Evolutionary conservation across 2,797 vertebrate species (phyloP).

Genomic region (Mormyrops attenuatus): DNA sequence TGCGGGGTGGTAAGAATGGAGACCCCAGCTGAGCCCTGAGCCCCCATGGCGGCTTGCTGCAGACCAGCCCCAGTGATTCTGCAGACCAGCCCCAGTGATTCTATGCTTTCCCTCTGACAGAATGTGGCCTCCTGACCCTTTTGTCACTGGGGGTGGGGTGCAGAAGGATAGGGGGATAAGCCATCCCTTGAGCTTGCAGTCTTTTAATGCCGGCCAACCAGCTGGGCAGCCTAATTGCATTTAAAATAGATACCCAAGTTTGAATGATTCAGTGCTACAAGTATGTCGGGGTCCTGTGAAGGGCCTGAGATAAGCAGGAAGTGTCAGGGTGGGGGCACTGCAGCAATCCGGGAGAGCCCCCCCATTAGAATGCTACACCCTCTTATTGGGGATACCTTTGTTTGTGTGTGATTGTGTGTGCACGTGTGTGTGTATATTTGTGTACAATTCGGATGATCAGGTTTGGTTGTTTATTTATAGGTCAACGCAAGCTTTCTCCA

Average conservation of each 20-base stretch:
- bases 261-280: conserved; percentile 25
- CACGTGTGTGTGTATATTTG: too few relatives aligned
- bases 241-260: conserved; percentile 29
- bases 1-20: not conserved
- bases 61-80: not conserved
- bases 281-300: conserved; percentile 18
- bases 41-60: not conserved
- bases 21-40: not conserved
- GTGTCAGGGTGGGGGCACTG: not conserved
- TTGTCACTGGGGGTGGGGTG: not conserved
- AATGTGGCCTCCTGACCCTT: not conserved
- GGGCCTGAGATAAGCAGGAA: conserved; percentile 19
- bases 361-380: not conserved
- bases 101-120: not conserved
- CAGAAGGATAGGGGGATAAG: not conserved
- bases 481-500: not conserved
- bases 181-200: not conserved
- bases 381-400: not conserved
- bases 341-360: not conserved
- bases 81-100: not conserved
- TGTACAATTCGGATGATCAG: not conserved
- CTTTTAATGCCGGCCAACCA: conserved; percentile 24
- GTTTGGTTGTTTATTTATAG: not conserved
- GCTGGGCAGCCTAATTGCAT: conserved; percentile 25
- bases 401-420: not conserved